These are phyloP conservation scores for Diplolepis rosae DNA, from an alignment of 2,888 invertebrate species.

Conservation along the genomic window DNA sequence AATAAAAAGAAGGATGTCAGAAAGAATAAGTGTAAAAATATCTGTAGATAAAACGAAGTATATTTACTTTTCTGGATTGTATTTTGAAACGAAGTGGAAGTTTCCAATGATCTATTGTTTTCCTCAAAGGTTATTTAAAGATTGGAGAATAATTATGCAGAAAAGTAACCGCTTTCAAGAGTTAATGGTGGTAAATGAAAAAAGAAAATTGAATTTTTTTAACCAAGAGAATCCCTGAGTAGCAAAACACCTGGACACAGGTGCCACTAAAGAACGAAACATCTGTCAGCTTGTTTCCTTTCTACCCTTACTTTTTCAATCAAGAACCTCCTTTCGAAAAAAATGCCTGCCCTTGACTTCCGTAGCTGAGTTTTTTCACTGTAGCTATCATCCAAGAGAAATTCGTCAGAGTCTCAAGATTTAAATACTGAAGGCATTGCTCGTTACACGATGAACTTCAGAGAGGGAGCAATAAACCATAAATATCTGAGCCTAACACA, in stretches of 20 bases:
- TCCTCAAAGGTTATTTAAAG: background rate
- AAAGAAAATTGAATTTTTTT: background rate
- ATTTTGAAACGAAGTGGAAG: background rate
- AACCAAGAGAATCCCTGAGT: background rate
- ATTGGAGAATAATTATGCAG: background rate
- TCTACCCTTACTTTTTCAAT: conserved; percentile 1
- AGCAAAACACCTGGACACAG: conserved; percentile 64
- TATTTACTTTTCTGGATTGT: background rate
- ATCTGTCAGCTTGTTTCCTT: conserved; percentile 59
- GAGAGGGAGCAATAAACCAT: conserved; percentile 18
- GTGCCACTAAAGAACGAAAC: conserved; percentile 60
- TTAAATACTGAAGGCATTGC: background rate
- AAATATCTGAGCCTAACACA: conserved; percentile 20
- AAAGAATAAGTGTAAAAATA: background rate
- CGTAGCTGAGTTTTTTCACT: conserved; percentile 11
- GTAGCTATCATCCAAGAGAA: background rate
- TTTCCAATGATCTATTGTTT: background rate
- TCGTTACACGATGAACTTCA: conserved; percentile 6
- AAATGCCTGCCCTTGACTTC: conserved; percentile 37
- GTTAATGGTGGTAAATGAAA: background rate
- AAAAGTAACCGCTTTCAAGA: background rate
- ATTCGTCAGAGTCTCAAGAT: background rate
- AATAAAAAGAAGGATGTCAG: background rate
- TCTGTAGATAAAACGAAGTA: background rate
- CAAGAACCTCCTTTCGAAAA: conserved; percentile 34